Percentiles rank a stretch among this genome's conserved stretches.
These are phyloP conservation scores for Drosophila picticornis DNA, from an alignment of 2,888 invertebrate genomes.

Conservation along the genomic window DNA sequence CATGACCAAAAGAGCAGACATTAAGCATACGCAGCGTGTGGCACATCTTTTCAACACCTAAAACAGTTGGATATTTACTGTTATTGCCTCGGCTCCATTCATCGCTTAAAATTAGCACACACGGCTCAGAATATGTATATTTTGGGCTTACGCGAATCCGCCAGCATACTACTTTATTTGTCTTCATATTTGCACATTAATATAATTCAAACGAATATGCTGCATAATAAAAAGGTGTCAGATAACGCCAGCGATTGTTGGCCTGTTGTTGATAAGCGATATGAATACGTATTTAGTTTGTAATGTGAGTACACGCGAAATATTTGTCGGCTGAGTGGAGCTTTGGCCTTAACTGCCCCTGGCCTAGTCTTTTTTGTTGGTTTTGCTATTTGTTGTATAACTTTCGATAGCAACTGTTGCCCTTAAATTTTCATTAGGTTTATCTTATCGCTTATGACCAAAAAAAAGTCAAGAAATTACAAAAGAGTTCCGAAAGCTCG, in stretches of 20 bases:
- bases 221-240: constrained; percentile 23
- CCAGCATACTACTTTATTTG: constrained; percentile 11
- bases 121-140: constrained; percentile 26
- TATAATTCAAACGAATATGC: constrained; percentile 15
- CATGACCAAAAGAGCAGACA: constrained; percentile 31
- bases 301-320: constrained; percentile 27
- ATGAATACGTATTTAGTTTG: constrained; percentile 24
- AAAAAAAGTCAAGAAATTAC: constrained; percentile 28
- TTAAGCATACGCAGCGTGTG: constrained; percentile 45
- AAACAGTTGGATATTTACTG: constrained; percentile 16
- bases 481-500: constrained; percentile 13
- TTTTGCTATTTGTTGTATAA: constrained; percentile 22
- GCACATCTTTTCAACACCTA: constrained; percentile 11
- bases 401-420: constrained; percentile 65
- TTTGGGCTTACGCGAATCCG: constrained; percentile 9
- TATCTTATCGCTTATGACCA: constrained; percentile 63
- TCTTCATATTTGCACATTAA: constrained; percentile 24
- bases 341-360: constrained; percentile 25
- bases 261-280: constrained; percentile 46
- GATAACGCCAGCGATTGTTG: constrained; percentile 36
- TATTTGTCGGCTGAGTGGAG: constrained; percentile 14
- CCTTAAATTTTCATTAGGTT: constrained; percentile 71
- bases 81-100: constrained; percentile 4
- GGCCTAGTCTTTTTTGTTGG: constrained; percentile 29
- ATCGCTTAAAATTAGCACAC: constrained; percentile 46